Conservation (phyloP, 2,888 invertebrate genomes). For the Euclidia mi region DNA sequence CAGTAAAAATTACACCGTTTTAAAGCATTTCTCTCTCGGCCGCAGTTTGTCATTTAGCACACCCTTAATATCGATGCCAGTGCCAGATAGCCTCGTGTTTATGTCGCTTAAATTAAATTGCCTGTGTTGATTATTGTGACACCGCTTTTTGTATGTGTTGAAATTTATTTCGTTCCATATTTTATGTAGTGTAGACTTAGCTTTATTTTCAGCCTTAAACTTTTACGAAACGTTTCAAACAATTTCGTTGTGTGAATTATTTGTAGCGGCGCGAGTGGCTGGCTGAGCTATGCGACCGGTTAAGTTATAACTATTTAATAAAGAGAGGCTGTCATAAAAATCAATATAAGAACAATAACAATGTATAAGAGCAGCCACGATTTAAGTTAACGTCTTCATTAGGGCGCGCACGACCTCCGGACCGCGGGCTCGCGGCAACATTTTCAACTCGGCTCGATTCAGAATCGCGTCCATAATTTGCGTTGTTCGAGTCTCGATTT, state of each 20-base stretch:
- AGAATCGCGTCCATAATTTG: slow-evolving; percentile 81
- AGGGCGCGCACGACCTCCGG: slow-evolving; percentile 81
- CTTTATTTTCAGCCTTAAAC: slow-evolving; percentile 37
- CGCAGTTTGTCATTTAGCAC: slow-evolving; percentile 88
- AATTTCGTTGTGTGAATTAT: slow-evolving; percentile 6
- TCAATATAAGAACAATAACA: slow-evolving; percentile 83
- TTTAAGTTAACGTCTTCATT: slow-evolving; percentile 88
- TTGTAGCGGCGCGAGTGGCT: not conserved
- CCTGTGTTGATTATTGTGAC: slow-evolving; percentile 85
- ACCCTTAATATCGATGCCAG: slow-evolving; percentile 86
- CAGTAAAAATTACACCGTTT: slow-evolving; percentile 82
- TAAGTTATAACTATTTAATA: slow-evolving; percentile 52
- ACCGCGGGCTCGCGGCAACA: slow-evolving; percentile 77
- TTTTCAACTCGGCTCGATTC: slow-evolving; percentile 77
- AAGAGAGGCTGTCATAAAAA: slow-evolving; percentile 85
- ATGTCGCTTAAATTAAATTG: slow-evolving; percentile 88
- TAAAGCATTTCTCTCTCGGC: slow-evolving; percentile 81
- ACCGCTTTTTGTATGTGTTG: slow-evolving; percentile 77
- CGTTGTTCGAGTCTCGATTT: slow-evolving; percentile 79
- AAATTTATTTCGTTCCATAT: slow-evolving; percentile 76
- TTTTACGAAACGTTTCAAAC: slow-evolving; percentile 22
- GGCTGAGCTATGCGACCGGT: slow-evolving; percentile 2
- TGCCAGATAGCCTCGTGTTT: slow-evolving; percentile 85
- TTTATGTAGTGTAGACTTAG: slow-evolving; percentile 56
- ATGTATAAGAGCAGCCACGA: slow-evolving; percentile 77